A percentile compares a stretch with the other conserved stretches of the same genome.
These are phyloP conservation scores for Characodon lateralis DNA, from an alignment of 2,797 vertebrate species.

Conservation along the genomic window DNA sequence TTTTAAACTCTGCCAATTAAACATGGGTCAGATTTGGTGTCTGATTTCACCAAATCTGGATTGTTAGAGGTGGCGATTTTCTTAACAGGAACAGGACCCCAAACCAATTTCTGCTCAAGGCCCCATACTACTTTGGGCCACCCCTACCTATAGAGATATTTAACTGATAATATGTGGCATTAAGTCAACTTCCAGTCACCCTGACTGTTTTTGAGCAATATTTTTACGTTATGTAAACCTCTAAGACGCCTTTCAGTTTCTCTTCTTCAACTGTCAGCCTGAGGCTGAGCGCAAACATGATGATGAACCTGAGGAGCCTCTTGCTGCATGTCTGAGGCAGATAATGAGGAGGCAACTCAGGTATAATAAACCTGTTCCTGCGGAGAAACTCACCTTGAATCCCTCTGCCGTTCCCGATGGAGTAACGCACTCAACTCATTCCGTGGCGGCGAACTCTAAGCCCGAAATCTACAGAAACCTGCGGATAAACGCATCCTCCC, in stretches of 20 bases:
- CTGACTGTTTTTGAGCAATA: not conserved
- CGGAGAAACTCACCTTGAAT: conserved; percentile 49
- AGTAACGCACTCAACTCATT: conserved; percentile 27
- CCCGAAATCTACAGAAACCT: conserved; percentile 11
- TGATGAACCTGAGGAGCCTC: not conserved
- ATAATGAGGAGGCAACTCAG: not conserved
- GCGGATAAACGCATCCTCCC: not conserved
- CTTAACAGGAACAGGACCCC: not conserved
- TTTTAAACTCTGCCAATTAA: not conserved
- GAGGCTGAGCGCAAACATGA: not conserved
- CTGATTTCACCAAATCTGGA: no score
- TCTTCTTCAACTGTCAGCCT: not conserved
- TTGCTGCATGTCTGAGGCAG: not conserved
- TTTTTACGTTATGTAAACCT: not conserved
- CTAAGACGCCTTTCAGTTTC: not conserved
- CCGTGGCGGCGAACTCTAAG: conserved; percentile 12
- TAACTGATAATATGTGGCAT: not conserved
- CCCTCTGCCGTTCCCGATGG: not conserved
- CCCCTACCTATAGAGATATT: not conserved
- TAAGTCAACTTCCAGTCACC: not conserved
- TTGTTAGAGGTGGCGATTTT: not conserved
- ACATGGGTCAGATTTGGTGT: no score
- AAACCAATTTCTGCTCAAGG: not conserved
- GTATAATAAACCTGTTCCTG: not conserved
- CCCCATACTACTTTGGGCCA: not conserved